Evolutionary conservation across 2,888 invertebrate species (phyloP).

Genomic region (Empis livida): DNA sequence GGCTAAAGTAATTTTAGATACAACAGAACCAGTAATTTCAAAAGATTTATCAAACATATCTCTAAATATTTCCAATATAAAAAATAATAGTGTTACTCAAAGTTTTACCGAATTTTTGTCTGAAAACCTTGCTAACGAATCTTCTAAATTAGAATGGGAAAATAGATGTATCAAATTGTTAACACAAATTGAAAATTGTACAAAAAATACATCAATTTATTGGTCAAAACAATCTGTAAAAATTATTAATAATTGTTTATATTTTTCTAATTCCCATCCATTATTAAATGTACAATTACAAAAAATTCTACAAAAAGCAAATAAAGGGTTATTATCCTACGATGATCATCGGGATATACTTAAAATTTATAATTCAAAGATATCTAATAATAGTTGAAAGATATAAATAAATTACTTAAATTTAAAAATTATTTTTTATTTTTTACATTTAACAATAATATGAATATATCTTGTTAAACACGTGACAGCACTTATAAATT

Average conservation of each 20-base stretch:
- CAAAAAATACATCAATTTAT: not conserved
- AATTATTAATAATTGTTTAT: constrained; percentile 23
- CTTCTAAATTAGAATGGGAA: constrained; percentile 9
- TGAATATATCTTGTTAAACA: too few species aligned
- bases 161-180: constrained; percentile 16
- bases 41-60: not conserved
- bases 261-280: not conserved
- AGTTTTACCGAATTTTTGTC: not conserved
- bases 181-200: constrained; percentile 12
- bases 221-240: constrained; percentile 32
- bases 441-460: too few species aligned
- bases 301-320: constrained; percentile 24
- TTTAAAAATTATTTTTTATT: too few species aligned
- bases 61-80: not conserved
- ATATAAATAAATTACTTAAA: too few species aligned
- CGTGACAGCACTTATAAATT: too few species aligned
- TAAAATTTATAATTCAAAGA: too few species aligned
- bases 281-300: constrained; percentile 20
- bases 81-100: not conserved
- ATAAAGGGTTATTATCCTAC: constrained; percentile 28
- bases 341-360: constrained; percentile 23
- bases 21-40: not conserved
- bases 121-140: too few species aligned
- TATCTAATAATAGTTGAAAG: too few species aligned
- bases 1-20: not conserved